phyloP scores from a whole-genome alignment of 1,140 invertebrate species.

The Medauroidea extradentata region DNA sequence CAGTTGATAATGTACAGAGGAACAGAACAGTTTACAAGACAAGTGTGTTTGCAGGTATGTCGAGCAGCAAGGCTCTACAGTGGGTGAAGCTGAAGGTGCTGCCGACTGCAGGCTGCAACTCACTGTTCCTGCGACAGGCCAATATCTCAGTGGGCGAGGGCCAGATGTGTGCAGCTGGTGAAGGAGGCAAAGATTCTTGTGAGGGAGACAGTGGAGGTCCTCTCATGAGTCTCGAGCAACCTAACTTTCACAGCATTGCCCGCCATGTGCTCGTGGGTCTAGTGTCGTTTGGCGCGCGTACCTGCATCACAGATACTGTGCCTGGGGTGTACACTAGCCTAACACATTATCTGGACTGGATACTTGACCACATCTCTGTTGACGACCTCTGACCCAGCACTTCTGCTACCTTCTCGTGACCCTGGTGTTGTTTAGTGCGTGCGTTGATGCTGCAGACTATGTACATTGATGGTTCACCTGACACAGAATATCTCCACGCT shows the following conservation, averaged over 20 bases:
- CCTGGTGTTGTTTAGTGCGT: no score
- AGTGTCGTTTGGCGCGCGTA: conserved; percentile 60
- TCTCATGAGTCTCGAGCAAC: conserved; percentile 50
- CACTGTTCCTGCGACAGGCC: background rate
- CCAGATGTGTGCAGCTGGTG: conserved; percentile 37
- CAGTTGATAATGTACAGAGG: no score
- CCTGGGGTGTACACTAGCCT: conserved; percentile 55
- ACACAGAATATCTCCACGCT: no score
- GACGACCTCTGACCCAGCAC: no score
- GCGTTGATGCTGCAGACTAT: no score
- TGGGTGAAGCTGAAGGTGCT: conserved; percentile 1
- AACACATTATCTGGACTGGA: conserved; percentile 49
- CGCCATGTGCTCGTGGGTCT: conserved; percentile 57
- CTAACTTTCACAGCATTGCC: conserved; percentile 18
- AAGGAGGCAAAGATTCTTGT: conserved; percentile 54
- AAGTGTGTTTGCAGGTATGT: background rate
- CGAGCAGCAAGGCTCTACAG: conserved; percentile 1
- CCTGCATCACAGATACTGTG: conserved; percentile 45
- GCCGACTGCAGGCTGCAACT: background rate
- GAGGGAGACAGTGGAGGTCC: conserved; percentile 63
- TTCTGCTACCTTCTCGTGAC: no score
- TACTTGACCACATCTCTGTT: conserved; percentile 38
- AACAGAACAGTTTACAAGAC: no score
- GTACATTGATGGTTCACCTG: no score
- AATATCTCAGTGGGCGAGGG: background rate